A percentile compares a stretch with the other conserved stretches of the same genome.
Evolutionary conservation across 2,113 vertebrate species (phyloP).

Genomic region (Protobothrops mucrosquamatus): DNA sequence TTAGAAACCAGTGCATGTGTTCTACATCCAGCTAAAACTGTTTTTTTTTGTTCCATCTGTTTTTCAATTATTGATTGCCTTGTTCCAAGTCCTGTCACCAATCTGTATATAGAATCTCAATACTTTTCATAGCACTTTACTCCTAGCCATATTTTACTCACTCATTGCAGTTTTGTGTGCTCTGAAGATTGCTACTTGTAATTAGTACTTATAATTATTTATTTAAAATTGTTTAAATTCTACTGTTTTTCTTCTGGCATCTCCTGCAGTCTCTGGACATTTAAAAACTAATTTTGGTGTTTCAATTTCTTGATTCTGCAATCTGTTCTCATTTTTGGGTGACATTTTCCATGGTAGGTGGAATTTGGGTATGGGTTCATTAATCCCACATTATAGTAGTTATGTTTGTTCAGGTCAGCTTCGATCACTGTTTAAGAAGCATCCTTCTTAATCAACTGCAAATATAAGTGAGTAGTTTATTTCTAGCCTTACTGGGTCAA

Average conservation of each 20-base stretch:
- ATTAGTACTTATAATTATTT: background rate
- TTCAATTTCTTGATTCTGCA: background rate
- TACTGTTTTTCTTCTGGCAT: background rate
- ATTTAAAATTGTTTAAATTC: background rate
- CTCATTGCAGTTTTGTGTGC: background rate
- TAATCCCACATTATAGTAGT: background rate
- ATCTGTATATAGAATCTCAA: background rate
- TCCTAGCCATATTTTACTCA: background rate
- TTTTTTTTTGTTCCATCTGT: background rate
- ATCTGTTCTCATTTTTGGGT: background rate
- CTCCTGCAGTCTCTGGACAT: background rate
- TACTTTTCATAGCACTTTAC: background rate
- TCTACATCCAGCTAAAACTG: background rate
- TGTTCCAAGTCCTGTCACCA: background rate
- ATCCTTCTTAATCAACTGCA: background rate
- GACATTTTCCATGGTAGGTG: background rate
- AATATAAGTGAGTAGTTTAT: background rate
- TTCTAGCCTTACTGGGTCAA: background rate
- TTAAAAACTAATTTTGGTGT: background rate
- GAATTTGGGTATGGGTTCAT: background rate
- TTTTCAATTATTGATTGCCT: background rate
- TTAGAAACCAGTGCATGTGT: background rate
- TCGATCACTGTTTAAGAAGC: background rate
- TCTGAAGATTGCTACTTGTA: background rate
- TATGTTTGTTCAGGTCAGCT: background rate